Evolutionary conservation across 2,888 invertebrate species (phyloP).

Genomic region (Hirtodrosophila cameraria): DNA sequence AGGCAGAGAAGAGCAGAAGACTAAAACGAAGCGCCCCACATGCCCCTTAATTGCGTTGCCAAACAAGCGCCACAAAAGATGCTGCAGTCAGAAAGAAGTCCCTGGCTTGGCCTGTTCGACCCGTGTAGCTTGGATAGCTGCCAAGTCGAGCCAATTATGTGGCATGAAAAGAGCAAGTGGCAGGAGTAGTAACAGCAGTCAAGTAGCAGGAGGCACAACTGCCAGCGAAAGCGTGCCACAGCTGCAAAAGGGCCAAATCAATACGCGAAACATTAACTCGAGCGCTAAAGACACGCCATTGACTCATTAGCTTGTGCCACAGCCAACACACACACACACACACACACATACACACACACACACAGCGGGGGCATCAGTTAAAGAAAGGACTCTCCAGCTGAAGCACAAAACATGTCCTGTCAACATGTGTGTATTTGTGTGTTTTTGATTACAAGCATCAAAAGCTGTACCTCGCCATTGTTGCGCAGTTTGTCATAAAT

Average conservation of each 20-base stretch:
- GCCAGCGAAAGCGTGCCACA: constrained; percentile 19
- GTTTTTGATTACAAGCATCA: constrained; percentile 25
- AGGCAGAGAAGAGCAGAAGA: too few species aligned
- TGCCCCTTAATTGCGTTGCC: constrained; percentile 40
- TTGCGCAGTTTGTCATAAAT: constrained; percentile 67
- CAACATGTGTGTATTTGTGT: constrained; percentile 16
- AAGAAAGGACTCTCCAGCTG: constrained; percentile 14
- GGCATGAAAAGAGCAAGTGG: constrained; percentile 20
- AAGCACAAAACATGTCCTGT: constrained; percentile 12
- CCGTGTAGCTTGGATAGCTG: constrained; percentile 39
- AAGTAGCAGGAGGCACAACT: not conserved
- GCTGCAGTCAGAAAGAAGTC: constrained; percentile 51
- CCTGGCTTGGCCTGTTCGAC: not conserved
- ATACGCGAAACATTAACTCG: constrained; percentile 77
- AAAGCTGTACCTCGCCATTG: constrained; percentile 51
- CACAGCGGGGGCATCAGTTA: not conserved
- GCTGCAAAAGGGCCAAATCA: constrained; percentile 62
- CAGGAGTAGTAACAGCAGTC: too few species aligned
- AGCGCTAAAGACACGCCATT: constrained; percentile 75
- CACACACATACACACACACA: constrained; percentile 19
- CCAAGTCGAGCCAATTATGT: constrained; percentile 62
- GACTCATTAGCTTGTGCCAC: constrained; percentile 71
- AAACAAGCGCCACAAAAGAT: constrained; percentile 23
- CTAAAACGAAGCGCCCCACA: not conserved
- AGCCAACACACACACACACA: too few species aligned